Evolutionary conservation across 2,797 vertebrate genomes (phyloP).

Genomic region (Melanotaenia pygmaea): DNA sequence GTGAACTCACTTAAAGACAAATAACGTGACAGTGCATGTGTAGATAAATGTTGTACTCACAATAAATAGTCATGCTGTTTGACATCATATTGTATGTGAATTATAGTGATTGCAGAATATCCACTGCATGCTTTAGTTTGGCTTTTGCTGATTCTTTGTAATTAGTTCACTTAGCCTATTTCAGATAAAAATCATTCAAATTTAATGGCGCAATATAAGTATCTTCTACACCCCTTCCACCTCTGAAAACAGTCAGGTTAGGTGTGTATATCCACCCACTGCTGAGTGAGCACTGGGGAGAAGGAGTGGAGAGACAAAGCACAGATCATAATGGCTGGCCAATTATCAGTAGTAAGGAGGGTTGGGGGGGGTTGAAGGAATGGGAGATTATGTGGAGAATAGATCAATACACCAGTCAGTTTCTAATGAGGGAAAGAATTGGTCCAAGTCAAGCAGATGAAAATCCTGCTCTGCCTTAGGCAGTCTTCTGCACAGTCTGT

Average conservation of each 20-base stretch:
- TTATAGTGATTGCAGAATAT: conserved; percentile 35
- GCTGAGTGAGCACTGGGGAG: conserved; percentile 61
- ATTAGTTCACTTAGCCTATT: conserved; percentile 39
- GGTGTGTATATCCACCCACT: conserved; percentile 55
- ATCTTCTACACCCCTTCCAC: conserved; percentile 5
- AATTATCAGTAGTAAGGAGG: conserved; percentile 77
- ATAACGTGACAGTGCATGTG: conserved; percentile 7
- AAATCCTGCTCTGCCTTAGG: conserved; percentile 68
- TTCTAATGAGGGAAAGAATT: conserved; percentile 83
- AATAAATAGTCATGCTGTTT: conserved; percentile 11
- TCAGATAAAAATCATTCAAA: conserved; percentile 26
- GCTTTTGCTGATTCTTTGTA: conserved; percentile 46
- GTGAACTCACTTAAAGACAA: conserved; percentile 13
- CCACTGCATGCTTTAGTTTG: conserved; percentile 23
- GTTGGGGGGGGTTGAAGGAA: conserved; percentile 50
- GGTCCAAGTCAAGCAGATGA: conserved; percentile 83
- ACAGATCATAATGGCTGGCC: conserved; percentile 76
- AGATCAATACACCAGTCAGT: conserved; percentile 83
- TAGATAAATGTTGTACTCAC: conserved; percentile 12
- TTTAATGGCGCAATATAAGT: conserved; percentile 38
- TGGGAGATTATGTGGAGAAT: conserved; percentile 68
- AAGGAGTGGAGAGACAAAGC: conserved; percentile 43
- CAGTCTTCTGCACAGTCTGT: conserved; percentile 59
- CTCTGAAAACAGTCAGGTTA: conserved; percentile 55
- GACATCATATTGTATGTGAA: conserved; percentile 16